phyloP scores from a whole-genome alignment of 2,113 vertebrate species.

The Salvelinus alpinus region DNA sequence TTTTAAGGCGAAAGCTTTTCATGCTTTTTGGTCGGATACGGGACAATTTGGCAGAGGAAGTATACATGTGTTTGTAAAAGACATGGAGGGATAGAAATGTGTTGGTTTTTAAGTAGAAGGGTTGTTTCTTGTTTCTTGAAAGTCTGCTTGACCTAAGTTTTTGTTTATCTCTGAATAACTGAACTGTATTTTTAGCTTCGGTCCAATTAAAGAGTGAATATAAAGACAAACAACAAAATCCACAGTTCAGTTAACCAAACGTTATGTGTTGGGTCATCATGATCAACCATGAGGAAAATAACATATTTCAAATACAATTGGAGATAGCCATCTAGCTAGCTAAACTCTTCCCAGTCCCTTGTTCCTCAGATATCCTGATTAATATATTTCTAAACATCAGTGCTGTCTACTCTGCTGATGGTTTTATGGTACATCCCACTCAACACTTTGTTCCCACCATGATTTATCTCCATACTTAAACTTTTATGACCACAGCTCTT shows the following conservation, averaged over 20 bases:
- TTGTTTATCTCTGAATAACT: background rate
- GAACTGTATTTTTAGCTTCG: background rate
- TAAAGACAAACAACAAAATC: background rate
- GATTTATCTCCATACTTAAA: conserved; percentile 51
- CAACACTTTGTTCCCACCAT: conserved; percentile 57
- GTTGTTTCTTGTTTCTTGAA: too few relatives aligned
- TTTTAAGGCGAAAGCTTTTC: conserved; percentile 3
- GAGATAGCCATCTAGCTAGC: conserved; percentile 11
- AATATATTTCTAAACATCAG: background rate
- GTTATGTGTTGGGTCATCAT: conserved; percentile 6
- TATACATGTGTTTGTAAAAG: background rate
- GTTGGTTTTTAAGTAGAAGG: background rate
- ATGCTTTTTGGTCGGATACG: conserved; percentile 14
- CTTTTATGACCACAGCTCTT: conserved; percentile 59
- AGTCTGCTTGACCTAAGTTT: too few relatives aligned
- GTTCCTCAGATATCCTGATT: conserved; percentile 24
- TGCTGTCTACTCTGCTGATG: conserved; percentile 44
- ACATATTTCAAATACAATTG: background rate
- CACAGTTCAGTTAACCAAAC: background rate
- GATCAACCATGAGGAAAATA: background rate
- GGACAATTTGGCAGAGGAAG: conserved; percentile 13
- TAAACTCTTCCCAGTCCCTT: background rate
- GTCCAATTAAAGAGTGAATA: background rate
- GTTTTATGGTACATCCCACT: conserved; percentile 63
- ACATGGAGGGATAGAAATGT: background rate